Base-by-base conservation (phyloP, 2,797 vertebrate genomes). In the Cichlasoma orientale region DNA sequence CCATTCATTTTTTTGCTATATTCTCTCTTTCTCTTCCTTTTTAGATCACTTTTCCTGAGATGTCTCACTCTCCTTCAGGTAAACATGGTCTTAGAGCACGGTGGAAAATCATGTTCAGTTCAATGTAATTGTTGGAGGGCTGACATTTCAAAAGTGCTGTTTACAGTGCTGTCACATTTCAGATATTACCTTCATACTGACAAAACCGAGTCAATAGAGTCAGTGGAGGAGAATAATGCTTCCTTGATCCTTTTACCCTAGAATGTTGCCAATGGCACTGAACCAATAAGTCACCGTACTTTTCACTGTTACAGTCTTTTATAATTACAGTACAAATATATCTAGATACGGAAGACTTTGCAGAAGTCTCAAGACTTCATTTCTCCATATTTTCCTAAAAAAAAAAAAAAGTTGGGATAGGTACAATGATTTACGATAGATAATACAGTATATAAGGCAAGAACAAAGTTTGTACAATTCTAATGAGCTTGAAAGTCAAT, bases 141-240 rank as follows among this genome's bases (percentile, higher is more conserved):
- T 92, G 87, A 90, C 88, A 89, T 90, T 90, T 85, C 82, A 84
- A 88, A 12, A 76, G 72, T 83, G 57, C 81, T 72, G 86, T 84
- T 85, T 88, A 82, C 77, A 80, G 57, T 80, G 68, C 56, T 33
- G 18, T 59, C 77, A 79, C 29, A 50, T 68, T 84, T 80, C 52
- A 7, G 78, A 80, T 80, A 68, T 84, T 80, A 82, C 61, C 63
- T 76, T 75, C 33, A 25, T 29, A 33, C 55, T 50, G 69, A 81
- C 71, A 79, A 80, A 36, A 68, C 16, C 68, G 31, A 77, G 44
- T 80, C 54, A 63, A 61, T 23, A 66, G 23, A 27, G 9, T 66
- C 61, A 81, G 44, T 27, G 36, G 29, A 54, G 56, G 25, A 78
- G 1, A 84, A 55, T 50, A 73, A 27, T 31, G 44, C 1, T 12